Conservation (phyloP, 1,140 invertebrate genomes). For the Leptinotarsa undecemlineata region DNA sequence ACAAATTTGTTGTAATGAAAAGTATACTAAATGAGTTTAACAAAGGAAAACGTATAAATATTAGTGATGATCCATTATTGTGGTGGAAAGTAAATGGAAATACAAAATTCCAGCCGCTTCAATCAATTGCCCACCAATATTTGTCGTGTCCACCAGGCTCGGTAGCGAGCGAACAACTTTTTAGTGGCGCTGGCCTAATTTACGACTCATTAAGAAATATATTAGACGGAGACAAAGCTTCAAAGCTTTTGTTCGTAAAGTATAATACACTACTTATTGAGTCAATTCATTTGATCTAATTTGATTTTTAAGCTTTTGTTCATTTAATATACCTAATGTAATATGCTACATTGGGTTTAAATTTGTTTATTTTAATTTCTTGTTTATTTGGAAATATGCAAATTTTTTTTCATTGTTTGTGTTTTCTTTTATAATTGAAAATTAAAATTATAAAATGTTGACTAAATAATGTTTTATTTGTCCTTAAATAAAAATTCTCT, state of each 20-base stretch:
- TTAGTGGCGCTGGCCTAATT: slow-evolving; percentile 27
- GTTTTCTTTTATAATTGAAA: not conserved
- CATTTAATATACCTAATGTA: too few relatives aligned
- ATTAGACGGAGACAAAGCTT: slow-evolving; percentile 14
- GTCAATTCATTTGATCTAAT: not conserved
- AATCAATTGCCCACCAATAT: slow-evolving; percentile 11
- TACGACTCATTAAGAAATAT: slow-evolving; percentile 8
- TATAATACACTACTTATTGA: slow-evolving; percentile 15
- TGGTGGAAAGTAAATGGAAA: slow-evolving; percentile 9
- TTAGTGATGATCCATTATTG: not conserved
- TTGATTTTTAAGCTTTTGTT: too few relatives aligned
- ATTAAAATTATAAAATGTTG: not conserved
- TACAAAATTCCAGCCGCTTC: slow-evolving; percentile 19
- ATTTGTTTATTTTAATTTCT: too few relatives aligned
- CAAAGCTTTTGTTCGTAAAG: slow-evolving; percentile 26
- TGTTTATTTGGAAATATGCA: too few relatives aligned
- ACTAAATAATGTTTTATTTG: slow-evolving; percentile 9
- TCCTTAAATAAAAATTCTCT: not conserved
- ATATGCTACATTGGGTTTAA: too few relatives aligned
- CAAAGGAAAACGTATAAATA: not conserved
- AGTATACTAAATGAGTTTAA: slow-evolving; percentile 33
- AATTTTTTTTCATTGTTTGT: slow-evolving; percentile 1
- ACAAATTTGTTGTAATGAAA: slow-evolving; percentile 34
- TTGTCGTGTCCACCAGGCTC: slow-evolving; percentile 12
- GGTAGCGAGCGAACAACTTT: slow-evolving; percentile 15